These are phyloP conservation scores for Alfaro cultratus DNA, from an alignment of 2,797 vertebrate species.

Conservation along the genomic window DNA sequence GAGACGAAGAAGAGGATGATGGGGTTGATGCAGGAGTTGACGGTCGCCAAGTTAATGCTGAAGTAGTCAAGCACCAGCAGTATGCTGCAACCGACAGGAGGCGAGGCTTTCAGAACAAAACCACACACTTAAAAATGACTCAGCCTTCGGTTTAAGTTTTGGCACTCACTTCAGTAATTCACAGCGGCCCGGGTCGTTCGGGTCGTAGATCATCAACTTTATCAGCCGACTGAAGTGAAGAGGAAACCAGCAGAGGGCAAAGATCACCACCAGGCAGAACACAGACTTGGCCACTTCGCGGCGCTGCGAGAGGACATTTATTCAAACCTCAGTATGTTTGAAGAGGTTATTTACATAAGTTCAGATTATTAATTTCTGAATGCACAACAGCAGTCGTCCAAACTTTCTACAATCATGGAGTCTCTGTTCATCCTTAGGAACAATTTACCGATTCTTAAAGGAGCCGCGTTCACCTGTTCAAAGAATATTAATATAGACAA, in stretches of 20 bases:
- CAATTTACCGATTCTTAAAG: too few species aligned
- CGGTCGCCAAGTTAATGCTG: constrained; percentile 91
- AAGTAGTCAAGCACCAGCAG: constrained; percentile 92
- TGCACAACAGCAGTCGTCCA: not conserved
- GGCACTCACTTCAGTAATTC: constrained; percentile 83
- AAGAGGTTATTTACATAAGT: not conserved
- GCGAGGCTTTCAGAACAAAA: not conserved
- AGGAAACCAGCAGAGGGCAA: constrained; percentile 96
- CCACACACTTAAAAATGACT: not conserved
- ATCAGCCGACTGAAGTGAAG: constrained; percentile 93
- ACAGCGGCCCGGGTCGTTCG: constrained; percentile 84
- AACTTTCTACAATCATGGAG: not conserved
- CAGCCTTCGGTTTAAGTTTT: not conserved
- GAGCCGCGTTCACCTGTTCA: not conserved
- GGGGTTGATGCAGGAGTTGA: constrained; percentile 98
- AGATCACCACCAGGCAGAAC: constrained; percentile 94
- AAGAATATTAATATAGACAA: not conserved
- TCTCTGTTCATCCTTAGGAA: too few species aligned
- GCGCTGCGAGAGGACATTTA: constrained; percentile 75
- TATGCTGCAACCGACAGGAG: constrained; percentile 77
- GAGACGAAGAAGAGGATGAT: constrained; percentile 95
- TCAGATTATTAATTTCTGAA: not conserved
- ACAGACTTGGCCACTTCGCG: constrained; percentile 95
- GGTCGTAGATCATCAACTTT: constrained; percentile 86
- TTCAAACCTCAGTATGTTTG: not conserved